Evolutionary conservation across 1,140 invertebrate species (phyloP).

Genomic region (Drosophila albomicans): DNA sequence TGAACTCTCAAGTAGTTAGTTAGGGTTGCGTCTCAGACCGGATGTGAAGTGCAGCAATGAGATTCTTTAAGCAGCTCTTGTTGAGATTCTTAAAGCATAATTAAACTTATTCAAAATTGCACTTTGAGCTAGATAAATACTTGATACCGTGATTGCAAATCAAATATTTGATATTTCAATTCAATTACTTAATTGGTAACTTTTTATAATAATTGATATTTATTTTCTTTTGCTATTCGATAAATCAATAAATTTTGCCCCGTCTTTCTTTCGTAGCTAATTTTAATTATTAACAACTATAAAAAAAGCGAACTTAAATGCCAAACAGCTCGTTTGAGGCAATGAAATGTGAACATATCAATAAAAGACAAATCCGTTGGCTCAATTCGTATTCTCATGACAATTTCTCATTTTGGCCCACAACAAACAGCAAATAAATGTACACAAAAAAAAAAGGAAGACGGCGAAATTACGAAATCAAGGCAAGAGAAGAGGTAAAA

Average conservation of each 20-base stretch:
- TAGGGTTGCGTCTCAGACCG: constrained; percentile 25
- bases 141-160: too few species aligned
- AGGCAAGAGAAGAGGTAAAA: constrained; percentile 41
- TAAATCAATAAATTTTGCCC: background rate
- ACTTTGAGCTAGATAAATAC: background rate
- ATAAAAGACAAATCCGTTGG: constrained; percentile 35
- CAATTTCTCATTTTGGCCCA: constrained; percentile 60
- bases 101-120: background rate
- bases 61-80: background rate
- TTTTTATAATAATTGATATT: background rate
- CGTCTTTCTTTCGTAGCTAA: background rate
- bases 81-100: background rate
- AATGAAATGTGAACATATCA: constrained; percentile 29
- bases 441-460: constrained; percentile 16
- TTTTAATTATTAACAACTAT: constrained; percentile 8
- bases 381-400: constrained; percentile 53
- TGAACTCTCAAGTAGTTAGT: constrained; percentile 3
- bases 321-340: constrained; percentile 10
- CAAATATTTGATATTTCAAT: background rate
- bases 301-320: constrained; percentile 1
- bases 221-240: background rate
- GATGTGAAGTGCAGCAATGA: constrained; percentile 4
- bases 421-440: constrained; percentile 73
- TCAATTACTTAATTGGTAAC: background rate
- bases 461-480: constrained; percentile 68